Percentiles rank a stretch among this genome's conserved stretches.
Evolutionary conservation across 2,113 vertebrate genomes (phyloP).

Genomic region (Isichthys henryi): DNA sequence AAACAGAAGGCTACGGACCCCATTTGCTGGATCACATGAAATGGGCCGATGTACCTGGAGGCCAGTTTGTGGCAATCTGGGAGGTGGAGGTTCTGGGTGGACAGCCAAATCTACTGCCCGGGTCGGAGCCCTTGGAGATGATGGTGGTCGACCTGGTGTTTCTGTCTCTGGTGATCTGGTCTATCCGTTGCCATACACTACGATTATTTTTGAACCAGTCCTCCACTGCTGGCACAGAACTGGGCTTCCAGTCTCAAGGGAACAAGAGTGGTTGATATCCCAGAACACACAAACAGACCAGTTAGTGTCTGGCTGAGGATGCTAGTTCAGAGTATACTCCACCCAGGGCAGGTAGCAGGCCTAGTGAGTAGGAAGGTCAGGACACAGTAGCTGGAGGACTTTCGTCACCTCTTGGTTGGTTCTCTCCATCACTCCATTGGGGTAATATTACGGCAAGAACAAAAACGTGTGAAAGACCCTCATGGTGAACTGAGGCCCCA

Average conservation of each 20-base stretch:
- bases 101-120: neutral
- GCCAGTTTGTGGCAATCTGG: neutral
- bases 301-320: too few species aligned
- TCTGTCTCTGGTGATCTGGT: neutral
- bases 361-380: too few species aligned
- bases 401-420: too few species aligned
- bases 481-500: too few species aligned
- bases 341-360: too few species aligned
- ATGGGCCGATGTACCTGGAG: neutral
- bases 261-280: neutral
- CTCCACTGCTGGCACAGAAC: neutral
- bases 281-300: too few species aligned
- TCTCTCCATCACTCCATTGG: too few species aligned
- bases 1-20: neutral
- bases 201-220: neutral
- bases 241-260: neutral
- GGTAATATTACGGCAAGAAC: too few species aligned
- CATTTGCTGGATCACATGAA: neutral
- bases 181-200: neutral
- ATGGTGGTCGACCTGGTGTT: neutral
- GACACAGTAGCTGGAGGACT: too few species aligned
- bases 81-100: neutral
- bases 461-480: too few species aligned
- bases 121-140: too few species aligned
- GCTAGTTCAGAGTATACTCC: too few species aligned